Conservation (phyloP, 30 jellyfish, hydroid and myxozoan species). For the Catostylus mosaicus region DNA sequence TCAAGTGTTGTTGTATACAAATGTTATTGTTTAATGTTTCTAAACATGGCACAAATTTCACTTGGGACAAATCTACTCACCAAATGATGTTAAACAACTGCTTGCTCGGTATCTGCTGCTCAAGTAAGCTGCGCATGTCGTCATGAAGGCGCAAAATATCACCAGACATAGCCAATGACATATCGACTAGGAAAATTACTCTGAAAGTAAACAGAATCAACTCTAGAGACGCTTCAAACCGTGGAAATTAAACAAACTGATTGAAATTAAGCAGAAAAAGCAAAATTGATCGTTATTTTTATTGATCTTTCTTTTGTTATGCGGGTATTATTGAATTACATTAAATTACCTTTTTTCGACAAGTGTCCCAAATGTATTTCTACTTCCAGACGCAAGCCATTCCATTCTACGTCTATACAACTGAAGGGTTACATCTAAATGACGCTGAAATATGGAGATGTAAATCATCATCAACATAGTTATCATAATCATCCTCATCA, state of each 20-base stretch:
- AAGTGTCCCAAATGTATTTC: constrained; percentile 77
- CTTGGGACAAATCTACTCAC: constrained; percentile 47
- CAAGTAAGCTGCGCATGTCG: constrained; percentile 70
- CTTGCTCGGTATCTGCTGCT: constrained; percentile 76
- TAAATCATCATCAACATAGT: too few relatives aligned
- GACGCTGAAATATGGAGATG: constrained; percentile 26
- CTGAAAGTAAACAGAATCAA: constrained; percentile 32
- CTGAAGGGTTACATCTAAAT: constrained; percentile 58
- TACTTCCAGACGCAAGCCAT: constrained; percentile 79
- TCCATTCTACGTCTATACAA: constrained; percentile 76
- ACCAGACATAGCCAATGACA: constrained; percentile 69
- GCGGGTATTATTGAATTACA: neutral
- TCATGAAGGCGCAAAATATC: constrained; percentile 57
- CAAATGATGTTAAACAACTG: constrained; percentile 73
- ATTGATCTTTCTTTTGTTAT: too few relatives aligned
- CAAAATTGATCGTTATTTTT: too few relatives aligned
- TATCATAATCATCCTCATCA: neutral
- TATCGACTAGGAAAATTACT: constrained; percentile 76
- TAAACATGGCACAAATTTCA: too few relatives aligned
- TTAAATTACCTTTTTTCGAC: constrained; percentile 69
- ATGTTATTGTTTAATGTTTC: too few relatives aligned
- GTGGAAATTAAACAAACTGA: too few relatives aligned
- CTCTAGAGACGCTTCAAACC: neutral
- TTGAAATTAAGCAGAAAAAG: too few relatives aligned
- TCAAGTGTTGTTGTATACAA: too few relatives aligned